Evolutionary conservation across 2,113 vertebrate genomes (phyloP), one percentile per base, ranked within the genome.

Genomic region (Cephalopholis sonnerati): DNA sequence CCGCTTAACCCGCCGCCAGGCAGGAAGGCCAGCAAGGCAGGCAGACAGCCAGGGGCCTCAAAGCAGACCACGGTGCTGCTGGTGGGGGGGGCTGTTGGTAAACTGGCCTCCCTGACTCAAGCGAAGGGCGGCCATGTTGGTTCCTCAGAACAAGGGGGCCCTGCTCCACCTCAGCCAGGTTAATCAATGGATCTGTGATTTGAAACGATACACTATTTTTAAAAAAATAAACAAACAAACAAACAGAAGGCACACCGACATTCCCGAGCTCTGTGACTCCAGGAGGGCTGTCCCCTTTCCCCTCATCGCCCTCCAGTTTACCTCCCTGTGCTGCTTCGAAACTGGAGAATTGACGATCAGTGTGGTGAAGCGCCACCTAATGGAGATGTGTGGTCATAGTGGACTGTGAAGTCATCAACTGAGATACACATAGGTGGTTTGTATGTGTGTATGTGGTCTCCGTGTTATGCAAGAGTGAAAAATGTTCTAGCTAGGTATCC

Each of bases 401-500:
- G 83, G 82, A 87, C 85, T 83, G 80, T 83, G 71, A 80, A 94
- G 92, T 93, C 92, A 90, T 94, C 95, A 93, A 92, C 94, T 95
- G 95, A 96, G 94, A 93, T 94, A 95, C 93, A 92, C 93, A 92
- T 67, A 59, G 95, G 95, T 79, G 80, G 85, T 87, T 85, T 89
- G 89, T 86, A 22, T 83, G 84, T 83, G 84, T 87, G 84, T 86
- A 53, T 55, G 85, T 91, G 94, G 94, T 95, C 95, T 93, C 92
- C 48, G 74, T 89, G 83, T 90, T 89, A 83, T 87, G 89, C 80
- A 87, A 91, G 89, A 90, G 84, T 92, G 89, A 88, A 79, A 80
- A 83, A 94, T 92, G 95, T 94, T 95, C 91, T 95, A 95, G 95
- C 95, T 95, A 96, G 96, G 84, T 87, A 88, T 94, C 90, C 81